Conservation (phyloP, 2,113 vertebrate genomes). For the Gambusia holbrooki region DNA sequence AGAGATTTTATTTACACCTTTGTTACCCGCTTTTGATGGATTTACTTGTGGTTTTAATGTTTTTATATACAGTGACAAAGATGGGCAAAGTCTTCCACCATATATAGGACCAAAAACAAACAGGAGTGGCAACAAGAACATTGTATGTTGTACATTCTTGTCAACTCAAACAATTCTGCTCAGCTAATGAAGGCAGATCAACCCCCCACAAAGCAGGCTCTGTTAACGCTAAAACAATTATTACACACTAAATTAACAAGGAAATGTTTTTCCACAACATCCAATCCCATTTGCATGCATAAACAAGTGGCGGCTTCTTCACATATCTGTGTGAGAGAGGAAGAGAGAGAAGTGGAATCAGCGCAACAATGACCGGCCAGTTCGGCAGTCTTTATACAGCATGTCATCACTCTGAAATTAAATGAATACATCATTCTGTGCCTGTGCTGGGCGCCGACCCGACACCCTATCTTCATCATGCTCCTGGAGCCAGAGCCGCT, state of each 20-base stretch:
- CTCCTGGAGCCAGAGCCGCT: conserved; percentile 31
- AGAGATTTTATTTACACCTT: neutral
- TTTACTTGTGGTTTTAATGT: neutral
- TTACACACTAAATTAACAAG: conserved; percentile 54
- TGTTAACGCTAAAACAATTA: conserved; percentile 63
- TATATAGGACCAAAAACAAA: neutral
- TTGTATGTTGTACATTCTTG: neutral
- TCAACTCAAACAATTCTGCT: conserved; percentile 25
- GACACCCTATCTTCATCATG: conserved; percentile 62
- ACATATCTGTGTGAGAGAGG: neutral
- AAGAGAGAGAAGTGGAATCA: neutral
- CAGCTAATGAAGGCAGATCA: conserved; percentile 46
- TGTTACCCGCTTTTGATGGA: neutral
- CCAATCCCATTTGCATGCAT: conserved; percentile 36
- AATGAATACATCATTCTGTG: conserved; percentile 63
- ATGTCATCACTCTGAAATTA: conserved; percentile 56
- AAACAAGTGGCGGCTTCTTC: neutral
- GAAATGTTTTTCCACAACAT: conserved; percentile 31
- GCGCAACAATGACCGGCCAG: neutral
- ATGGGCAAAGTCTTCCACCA: neutral
- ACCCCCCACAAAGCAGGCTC: conserved; percentile 29
- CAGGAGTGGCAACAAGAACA: neutral
- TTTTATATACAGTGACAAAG: neutral
- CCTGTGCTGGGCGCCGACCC: conserved; percentile 15
- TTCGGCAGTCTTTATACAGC: conserved; percentile 12